phyloP scores from a whole-genome alignment of 2,797 vertebrate species.

The Tragopan temminckii region DNA sequence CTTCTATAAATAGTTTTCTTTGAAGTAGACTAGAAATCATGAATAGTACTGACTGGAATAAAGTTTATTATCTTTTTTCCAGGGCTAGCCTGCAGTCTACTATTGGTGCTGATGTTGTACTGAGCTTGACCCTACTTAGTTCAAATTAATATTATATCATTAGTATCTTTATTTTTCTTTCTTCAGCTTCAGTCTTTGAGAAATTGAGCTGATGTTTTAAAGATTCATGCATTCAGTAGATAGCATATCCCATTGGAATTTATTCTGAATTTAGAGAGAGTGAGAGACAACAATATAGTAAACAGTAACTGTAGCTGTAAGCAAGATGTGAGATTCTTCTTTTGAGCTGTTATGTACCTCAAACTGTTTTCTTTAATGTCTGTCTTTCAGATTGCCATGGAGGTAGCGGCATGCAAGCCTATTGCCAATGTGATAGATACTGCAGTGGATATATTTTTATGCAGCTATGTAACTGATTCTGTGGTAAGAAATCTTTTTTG shows the following conservation, averaged over 20 bases:
- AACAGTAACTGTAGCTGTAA: neutral
- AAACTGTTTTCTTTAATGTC: neutral
- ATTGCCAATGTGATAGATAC: slow-evolving; percentile 94
- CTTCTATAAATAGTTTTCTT: neutral
- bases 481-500: slow-evolving; percentile 87
- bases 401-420: slow-evolving; percentile 93
- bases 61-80: neutral
- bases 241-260: neutral
- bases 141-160: neutral
- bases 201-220: neutral
- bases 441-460: slow-evolving; percentile 87
- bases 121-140: neutral
- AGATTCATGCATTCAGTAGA: neutral
- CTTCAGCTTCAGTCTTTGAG: neutral
- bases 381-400: slow-evolving; percentile 85
- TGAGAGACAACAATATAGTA: neutral
- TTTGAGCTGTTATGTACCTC: neutral
- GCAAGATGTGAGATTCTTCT: neutral
- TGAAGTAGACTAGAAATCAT: neutral
- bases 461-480: slow-evolving; percentile 90
- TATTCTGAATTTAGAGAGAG: neutral
- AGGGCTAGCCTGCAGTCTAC: neutral
- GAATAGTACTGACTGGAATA: neutral
- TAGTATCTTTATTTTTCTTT: neutral
- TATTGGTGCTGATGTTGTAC: neutral